Percentiles rank a stretch among this genome's conserved stretches.
These are phyloP conservation scores for Timandra comae DNA, from an alignment of 2,888 invertebrate species.

Conservation along the genomic window DNA sequence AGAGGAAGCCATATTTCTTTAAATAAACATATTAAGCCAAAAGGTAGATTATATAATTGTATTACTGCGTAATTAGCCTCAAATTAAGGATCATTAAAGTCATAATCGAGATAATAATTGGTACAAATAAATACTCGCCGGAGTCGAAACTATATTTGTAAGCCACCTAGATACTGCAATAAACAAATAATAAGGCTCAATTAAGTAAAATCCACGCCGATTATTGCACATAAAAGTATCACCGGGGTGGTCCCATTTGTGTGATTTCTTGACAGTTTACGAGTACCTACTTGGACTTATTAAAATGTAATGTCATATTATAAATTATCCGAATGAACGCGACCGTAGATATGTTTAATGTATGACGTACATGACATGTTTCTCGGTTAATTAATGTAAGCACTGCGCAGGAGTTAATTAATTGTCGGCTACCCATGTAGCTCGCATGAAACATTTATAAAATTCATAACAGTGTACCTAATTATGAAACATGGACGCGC, in stretches of 20 bases:
- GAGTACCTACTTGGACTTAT: slow-evolving; percentile 43
- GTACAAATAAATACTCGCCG: slow-evolving; percentile 32
- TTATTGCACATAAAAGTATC: slow-evolving; percentile 29
- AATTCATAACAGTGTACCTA: slow-evolving; percentile 69
- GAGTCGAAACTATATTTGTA: slow-evolving; percentile 35
- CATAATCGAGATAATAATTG: slow-evolving; percentile 34
- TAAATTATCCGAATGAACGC: slow-evolving; percentile 46
- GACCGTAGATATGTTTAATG: slow-evolving; percentile 48
- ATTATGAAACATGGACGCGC: slow-evolving; percentile 62
- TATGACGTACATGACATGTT: slow-evolving; percentile 60
- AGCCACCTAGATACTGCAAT: slow-evolving; percentile 32
- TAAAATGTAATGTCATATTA: slow-evolving; percentile 39
- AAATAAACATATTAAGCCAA: background rate
- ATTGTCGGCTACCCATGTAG: slow-evolving; percentile 61
- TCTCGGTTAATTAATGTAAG: slow-evolving; percentile 67
- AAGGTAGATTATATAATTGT: slow-evolving; percentile 9
- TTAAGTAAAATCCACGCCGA: slow-evolving; percentile 36
- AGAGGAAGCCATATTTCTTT: background rate
- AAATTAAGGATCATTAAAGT: slow-evolving; percentile 57
- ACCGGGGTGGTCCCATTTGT: slow-evolving; percentile 44
- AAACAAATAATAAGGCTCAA: slow-evolving; percentile 49
- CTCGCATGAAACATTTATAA: slow-evolving; percentile 71
- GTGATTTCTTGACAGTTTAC: slow-evolving; percentile 25
- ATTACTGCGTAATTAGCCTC: slow-evolving; percentile 17
- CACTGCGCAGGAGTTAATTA: slow-evolving; percentile 66